Conservation (phyloP, 1,140 invertebrate species). For the Zaprionus capensis region DNA sequence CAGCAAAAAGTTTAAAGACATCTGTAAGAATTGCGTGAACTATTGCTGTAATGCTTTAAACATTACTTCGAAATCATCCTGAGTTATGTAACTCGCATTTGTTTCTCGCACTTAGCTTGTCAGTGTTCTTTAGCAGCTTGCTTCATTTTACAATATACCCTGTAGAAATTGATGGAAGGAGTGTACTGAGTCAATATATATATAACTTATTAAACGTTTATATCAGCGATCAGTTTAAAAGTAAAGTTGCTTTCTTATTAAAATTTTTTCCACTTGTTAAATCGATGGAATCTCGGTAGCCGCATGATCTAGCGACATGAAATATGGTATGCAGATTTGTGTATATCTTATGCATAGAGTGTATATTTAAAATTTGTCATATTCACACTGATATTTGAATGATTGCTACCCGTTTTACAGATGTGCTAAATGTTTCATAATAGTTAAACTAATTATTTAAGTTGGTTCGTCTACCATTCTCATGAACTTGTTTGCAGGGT, state of each 20-base stretch:
- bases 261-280: not conserved
- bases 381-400: not conserved
- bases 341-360: not conserved
- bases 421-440: too few species aligned
- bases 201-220: not conserved
- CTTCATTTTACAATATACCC: not conserved
- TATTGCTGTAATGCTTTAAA: not conserved
- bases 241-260: rapidly evolving
- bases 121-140: not conserved
- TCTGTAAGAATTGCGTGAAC: not conserved
- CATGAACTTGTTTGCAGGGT: not conserved
- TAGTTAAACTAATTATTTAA: too few species aligned
- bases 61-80: not conserved
- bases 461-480: too few species aligned
- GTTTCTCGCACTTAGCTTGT: not conserved
- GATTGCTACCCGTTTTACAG: too few species aligned
- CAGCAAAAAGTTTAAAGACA: not conserved
- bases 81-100: not conserved
- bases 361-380: not conserved
- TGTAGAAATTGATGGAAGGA: not conserved
- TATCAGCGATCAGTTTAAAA: too few species aligned
- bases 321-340: not conserved
- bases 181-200: not conserved
- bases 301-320: not conserved
- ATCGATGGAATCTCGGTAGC: not conserved